Evolutionary conservation across 2,797 vertebrate genomes (phyloP).

Genomic region (Australoheros facetus): DNA sequence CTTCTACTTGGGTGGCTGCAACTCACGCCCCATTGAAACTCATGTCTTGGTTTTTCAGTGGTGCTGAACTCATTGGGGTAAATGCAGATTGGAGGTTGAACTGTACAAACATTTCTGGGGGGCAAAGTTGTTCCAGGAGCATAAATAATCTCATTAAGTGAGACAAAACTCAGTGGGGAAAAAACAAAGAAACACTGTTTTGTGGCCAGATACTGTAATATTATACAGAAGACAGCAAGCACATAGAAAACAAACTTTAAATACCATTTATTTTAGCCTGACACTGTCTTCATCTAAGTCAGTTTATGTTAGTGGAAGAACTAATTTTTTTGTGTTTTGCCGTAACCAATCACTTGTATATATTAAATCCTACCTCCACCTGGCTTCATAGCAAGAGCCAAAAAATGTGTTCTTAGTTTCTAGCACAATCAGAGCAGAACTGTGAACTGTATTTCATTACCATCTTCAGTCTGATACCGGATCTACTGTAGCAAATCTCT

Average conservation of each 20-base stretch:
- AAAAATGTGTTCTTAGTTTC: background rate
- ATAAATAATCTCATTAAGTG: slow-evolving; percentile 59
- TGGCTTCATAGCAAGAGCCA: background rate
- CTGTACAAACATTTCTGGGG: slow-evolving; percentile 52
- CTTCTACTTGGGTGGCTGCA: slow-evolving; percentile 45
- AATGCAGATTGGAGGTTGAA: slow-evolving; percentile 47
- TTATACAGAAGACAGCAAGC: background rate
- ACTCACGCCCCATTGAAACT: slow-evolving; percentile 38
- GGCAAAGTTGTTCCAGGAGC: slow-evolving; percentile 42
- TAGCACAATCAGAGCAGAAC: background rate
- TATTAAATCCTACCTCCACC: background rate
- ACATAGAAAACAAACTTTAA: background rate
- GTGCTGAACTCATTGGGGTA: slow-evolving; percentile 37
- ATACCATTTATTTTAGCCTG: background rate
- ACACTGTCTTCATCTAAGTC: background rate
- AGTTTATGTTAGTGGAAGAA: background rate
- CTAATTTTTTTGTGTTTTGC: background rate
- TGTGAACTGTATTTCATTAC: background rate
- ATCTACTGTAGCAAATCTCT: background rate
- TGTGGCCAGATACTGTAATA: background rate
- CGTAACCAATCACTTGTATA: background rate
- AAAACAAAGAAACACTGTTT: slow-evolving; percentile 9
- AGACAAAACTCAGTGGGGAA: slow-evolving; percentile 26
- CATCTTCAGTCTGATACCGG: background rate
- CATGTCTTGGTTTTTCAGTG: background rate